Evolutionary conservation across 2,888 invertebrate genomes (phyloP).

Genomic region (Melieria crassipennis): DNA sequence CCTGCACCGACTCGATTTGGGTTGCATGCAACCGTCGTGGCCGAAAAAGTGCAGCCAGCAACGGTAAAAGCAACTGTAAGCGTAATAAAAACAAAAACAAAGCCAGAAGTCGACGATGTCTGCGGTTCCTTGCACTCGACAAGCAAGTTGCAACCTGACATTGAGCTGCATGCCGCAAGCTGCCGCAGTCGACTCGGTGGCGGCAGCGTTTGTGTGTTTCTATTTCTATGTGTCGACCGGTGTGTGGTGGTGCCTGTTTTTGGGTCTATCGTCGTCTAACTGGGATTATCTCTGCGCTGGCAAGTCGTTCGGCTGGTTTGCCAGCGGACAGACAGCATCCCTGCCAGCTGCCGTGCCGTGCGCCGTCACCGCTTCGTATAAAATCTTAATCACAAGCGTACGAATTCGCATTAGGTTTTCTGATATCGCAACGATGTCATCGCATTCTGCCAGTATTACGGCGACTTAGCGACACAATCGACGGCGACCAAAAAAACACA

Average conservation of each 20-base stretch:
- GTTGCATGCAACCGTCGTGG: too few relatives aligned
- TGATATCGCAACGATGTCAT: conserved; percentile 63
- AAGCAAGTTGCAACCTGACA: conserved; percentile 38
- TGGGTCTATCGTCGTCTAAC: neutral
- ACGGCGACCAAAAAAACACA: neutral
- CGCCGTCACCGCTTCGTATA: conserved; percentile 57
- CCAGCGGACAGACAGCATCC: conserved; percentile 10
- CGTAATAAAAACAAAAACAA: neutral
- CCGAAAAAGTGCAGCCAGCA: neutral
- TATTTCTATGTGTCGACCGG: neutral
- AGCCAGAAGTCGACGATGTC: neutral
- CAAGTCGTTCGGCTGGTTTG: neutral
- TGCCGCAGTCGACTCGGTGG: neutral
- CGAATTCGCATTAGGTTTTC: conserved; percentile 64
- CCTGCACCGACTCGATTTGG: neutral
- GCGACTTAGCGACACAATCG: conserved; percentile 29
- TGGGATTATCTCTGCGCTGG: neutral
- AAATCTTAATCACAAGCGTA: conserved; percentile 60
- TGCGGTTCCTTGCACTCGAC: conserved; percentile 46
- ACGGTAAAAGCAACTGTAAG: conserved; percentile 5
- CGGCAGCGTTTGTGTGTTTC: conserved; percentile 3
- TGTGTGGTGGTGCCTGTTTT: neutral
- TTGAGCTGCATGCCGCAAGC: neutral
- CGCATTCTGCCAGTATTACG: conserved; percentile 48
- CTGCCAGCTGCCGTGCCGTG: conserved; percentile 35